Evolutionary conservation across 2,888 invertebrate genomes (phyloP), one percentile per base, ranked within the genome.

Genomic region (Junonia oenone): DNA sequence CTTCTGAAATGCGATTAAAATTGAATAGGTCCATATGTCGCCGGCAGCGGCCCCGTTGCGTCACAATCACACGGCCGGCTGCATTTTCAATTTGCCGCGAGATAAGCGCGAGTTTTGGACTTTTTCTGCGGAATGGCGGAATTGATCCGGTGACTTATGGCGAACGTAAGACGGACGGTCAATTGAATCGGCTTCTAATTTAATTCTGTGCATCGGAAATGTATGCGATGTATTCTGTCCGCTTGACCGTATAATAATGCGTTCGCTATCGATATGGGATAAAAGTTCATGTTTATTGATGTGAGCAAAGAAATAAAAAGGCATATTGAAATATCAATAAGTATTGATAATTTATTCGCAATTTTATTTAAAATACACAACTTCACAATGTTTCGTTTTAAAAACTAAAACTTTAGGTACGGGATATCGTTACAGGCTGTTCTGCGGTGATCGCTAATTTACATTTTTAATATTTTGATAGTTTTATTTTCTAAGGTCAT

Each of bases 341-440:
- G 62, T 70, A 70, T 70, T 88, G 88, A 90, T 89, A 88, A 87
- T 89, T 90, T 90, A 90, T 88, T 90, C 86, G 89, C 89, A 89
- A 88, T 88, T 89, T 89, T 85, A 88, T 88, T 88, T 89, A 90
- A 90, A 89, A 89, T 90, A 90, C 90, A 89, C 89, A 89, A 90
- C 78, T 88, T 89, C 88, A 89, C 88, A 88, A 86, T 83, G 81
- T 83, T 83, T 80, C 76, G 81, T 84, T 87, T 87, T 85, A 83
- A 72, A 83, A 90, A 89, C 86, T 89, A 87, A 88, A 88, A 84
- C 73, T 81, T 86, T 86, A 86, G 85, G 83, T 86, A 88, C 81
- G 73, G 87, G 83, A 84, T 86, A 87, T 82, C 76, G 76, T 81
- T 77, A 81, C 72, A 81, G 83, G 81, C 78, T 83, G 78, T 17